These are phyloP conservation scores for Erpobdella octoculata DNA, from an alignment of 2,888 invertebrate species.

Conservation along the genomic window DNA sequence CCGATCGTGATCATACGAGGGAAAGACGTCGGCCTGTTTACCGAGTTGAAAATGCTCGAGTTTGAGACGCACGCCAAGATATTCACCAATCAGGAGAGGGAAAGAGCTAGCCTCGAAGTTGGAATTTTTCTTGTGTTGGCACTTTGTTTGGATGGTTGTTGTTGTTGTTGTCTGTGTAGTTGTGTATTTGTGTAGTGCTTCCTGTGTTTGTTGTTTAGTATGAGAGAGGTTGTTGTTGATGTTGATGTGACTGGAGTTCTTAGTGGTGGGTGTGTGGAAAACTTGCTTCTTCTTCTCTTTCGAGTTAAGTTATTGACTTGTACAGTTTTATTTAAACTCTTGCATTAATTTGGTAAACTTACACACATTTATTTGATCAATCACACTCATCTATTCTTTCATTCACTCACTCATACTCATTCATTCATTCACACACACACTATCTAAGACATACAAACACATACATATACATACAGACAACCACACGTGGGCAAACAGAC, in stretches of 20 bases:
- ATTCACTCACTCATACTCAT: no score
- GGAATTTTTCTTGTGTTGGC: no score
- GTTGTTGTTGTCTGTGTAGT: not conserved
- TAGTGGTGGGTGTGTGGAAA: no score
- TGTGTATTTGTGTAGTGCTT: not conserved
- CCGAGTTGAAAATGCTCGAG: conserved; percentile 42
- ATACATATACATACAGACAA: not conserved
- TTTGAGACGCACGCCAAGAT: conserved; percentile 41
- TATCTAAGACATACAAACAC: not conserved
- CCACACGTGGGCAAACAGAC: not conserved
- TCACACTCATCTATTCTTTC: no score
- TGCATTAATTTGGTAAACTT: no score
- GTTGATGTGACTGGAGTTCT: not conserved
- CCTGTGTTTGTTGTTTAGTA: not conserved
- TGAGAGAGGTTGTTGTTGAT: not conserved
- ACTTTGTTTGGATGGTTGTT: not conserved
- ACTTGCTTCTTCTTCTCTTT: no score
- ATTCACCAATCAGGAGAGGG: conserved; percentile 19
- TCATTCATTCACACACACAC: not conserved
- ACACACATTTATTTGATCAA: no score
- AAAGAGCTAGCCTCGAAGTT: not conserved
- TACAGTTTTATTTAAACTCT: no score
- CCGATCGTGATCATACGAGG: conserved; percentile 43
- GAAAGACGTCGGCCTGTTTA: conserved; percentile 41
- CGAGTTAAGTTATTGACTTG: no score